Evolutionary conservation across 2,113 vertebrate species (phyloP), one percentile per base, ranked within the genome.

Genomic region (Dicentrarchus labrax): DNA sequence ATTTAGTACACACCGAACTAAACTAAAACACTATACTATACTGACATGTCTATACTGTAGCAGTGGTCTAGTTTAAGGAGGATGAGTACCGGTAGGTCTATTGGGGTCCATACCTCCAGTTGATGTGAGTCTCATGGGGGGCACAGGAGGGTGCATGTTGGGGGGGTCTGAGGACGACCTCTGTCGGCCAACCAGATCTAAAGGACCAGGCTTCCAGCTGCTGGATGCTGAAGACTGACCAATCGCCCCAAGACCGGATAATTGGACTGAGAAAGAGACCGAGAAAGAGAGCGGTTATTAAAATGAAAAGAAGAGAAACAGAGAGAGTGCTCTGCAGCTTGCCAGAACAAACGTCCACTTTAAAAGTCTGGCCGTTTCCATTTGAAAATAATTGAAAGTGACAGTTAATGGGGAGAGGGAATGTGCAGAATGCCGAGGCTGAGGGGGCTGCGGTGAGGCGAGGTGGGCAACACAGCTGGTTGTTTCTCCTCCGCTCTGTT

Each of bases 121-220:
- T 87, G 98, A 99, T 81, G 97, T 97, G 94, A 98, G 96, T 78
- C 98, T 97, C 86, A 98, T 92, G 64, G 98, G 98, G 68, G 98
- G 98, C 70, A 97, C 95, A 72, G 98, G 98, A 24, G 98, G 97
- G 91, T 99, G 98, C 96, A 97, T 97, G 96, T 98, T 97, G 93
- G 98, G 98, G 83, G 98, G 98, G 95, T 99, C 98, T 64, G 98
- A 99, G 87, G 98, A 99, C 56, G 98, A 99, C 89, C 98, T 96
- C 94, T 99, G 98, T 89, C 98, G 94, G 92, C 97, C 95, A 74
- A 94, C 95, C 94, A 97, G 94, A 94, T 97, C 96, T 92, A 97
- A 91, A 90, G 96, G 93, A 93, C 96, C 94, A 76, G 97, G 95
- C 93, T 98, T 99, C 98, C 98, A 99, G 87, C 91, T 87, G 93